Conservation (phyloP, 2,113 vertebrate genomes). For the Brachypodius melanocephalos region DNA sequence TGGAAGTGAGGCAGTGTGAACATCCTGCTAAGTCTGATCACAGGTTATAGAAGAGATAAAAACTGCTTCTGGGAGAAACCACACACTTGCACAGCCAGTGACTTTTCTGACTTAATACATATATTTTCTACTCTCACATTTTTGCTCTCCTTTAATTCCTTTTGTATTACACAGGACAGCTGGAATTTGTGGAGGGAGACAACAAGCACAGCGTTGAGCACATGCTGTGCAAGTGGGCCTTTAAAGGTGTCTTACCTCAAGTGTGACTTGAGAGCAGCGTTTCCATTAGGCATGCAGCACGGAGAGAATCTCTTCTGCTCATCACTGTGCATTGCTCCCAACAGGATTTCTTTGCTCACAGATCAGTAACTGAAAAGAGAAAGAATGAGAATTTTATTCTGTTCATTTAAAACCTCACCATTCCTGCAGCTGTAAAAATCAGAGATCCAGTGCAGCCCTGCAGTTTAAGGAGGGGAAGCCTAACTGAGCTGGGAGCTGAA, state of each 20-base stretch:
- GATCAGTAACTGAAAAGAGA: not conserved
- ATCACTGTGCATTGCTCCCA: not conserved
- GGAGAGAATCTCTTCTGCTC: not conserved
- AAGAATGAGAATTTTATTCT: not conserved
- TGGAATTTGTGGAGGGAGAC: not conserved
- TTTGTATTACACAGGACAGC: not conserved
- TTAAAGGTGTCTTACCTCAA: not conserved
- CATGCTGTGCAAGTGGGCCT: rapidly evolving
- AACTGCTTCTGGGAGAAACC: not conserved
- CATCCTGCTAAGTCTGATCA: not conserved
- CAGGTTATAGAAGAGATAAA: not conserved
- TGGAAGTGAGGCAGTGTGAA: not conserved
- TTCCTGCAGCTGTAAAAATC: not conserved
- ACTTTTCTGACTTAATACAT: not conserved
- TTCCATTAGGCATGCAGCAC: not conserved
- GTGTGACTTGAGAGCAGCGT: not conserved
- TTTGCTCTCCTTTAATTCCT: not conserved
- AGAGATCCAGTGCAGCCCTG: not conserved
- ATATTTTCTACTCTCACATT: not conserved
- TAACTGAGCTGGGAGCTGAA: not conserved
- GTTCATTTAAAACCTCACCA: not conserved
- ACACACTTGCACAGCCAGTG: not conserved
- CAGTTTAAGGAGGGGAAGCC: not conserved
- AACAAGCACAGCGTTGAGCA: not conserved
- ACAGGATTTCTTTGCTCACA: not conserved